Evolutionary conservation across 2,797 vertebrate species (phyloP).

Genomic region (Dryobates pubescens): DNA sequence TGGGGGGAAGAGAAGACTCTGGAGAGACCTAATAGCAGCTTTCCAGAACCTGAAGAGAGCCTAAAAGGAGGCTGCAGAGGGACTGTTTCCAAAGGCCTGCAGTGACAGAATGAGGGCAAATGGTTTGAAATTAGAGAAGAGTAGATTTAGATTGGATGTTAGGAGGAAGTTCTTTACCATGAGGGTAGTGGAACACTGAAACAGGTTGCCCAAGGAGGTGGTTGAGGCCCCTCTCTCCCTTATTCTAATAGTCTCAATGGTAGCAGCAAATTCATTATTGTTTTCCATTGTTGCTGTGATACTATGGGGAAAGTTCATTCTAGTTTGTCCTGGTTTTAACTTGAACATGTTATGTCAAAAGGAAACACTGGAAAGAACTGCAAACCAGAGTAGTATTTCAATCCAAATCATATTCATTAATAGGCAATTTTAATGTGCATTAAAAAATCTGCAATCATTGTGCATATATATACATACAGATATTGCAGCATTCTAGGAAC

Average conservation of each 20-base stretch:
- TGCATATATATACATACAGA: accelerated
- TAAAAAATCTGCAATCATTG: neutral
- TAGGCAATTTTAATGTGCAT: neutral
- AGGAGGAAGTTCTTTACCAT: too few species aligned
- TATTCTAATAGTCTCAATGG: neutral
- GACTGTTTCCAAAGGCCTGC: too few species aligned
- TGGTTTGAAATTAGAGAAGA: too few species aligned
- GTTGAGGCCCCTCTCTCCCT: too few species aligned
- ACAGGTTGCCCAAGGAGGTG: too few species aligned
- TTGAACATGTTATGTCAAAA: neutral
- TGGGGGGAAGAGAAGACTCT: too few species aligned
- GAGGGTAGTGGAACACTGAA: too few species aligned
- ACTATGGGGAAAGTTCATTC: neutral
- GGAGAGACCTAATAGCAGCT: too few species aligned
- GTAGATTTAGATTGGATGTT: too few species aligned
- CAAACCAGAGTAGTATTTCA: neutral
- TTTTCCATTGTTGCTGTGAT: neutral
- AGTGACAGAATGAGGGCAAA: too few species aligned
- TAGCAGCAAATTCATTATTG: neutral
- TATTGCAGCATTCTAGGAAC: neutral
- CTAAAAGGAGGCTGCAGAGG: too few species aligned
- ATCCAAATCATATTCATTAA: neutral
- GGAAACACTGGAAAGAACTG: neutral
- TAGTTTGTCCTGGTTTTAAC: neutral
- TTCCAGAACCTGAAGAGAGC: too few species aligned